phyloP scores from a whole-genome alignment of 1,140 invertebrate species.

The Heliconius himera region DNA sequence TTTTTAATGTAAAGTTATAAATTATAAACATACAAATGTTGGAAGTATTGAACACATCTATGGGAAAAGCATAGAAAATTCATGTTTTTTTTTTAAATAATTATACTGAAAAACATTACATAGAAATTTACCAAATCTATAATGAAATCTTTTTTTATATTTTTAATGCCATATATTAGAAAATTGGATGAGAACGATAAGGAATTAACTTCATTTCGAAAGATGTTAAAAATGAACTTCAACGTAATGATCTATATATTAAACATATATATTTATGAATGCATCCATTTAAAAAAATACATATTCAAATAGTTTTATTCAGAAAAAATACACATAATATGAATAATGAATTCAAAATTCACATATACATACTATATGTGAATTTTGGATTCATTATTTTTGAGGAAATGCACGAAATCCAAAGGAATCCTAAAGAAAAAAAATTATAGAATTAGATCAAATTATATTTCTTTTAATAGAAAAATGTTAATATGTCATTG shows the following conservation, averaged over 20 bases:
- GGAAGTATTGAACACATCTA: constrained; percentile 3
- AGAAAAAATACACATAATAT: no score
- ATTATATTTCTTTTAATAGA: neutral
- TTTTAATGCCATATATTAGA: neutral
- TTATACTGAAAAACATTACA: neutral
- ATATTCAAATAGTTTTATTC: no score
- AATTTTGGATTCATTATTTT: no score
- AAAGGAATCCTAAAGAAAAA: neutral
- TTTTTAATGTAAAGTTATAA: neutral
- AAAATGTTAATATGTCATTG: no score
- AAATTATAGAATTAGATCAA: neutral
- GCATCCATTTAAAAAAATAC: no score
- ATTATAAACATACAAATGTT: neutral
- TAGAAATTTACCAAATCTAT: neutral
- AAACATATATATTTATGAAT: neutral
- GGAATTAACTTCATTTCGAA: neutral
- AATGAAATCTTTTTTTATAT: no score
- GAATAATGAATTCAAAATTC: no score
- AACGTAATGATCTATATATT: no score
- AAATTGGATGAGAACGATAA: neutral
- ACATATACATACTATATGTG: no score
- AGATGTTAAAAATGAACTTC: no score
- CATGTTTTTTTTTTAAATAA: no score
- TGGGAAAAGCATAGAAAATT: neutral
- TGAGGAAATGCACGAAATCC: no score